These are phyloP conservation scores for Ostrea edulis DNA, from an alignment of 1,140 invertebrate species.

Conservation along the genomic window DNA sequence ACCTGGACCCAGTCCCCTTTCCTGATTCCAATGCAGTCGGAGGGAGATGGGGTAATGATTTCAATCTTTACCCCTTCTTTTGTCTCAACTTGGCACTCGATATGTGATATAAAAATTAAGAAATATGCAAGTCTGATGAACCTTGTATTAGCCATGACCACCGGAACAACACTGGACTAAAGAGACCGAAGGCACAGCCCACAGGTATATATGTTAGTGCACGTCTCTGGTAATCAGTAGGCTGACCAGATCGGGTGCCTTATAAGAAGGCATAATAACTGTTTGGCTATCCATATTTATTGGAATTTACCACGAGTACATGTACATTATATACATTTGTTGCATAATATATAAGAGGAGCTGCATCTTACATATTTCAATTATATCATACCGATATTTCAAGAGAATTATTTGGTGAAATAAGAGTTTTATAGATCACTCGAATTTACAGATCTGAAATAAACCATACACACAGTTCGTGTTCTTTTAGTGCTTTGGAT, in stretches of 20 bases:
- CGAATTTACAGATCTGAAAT: too few relatives aligned
- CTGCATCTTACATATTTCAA: too few relatives aligned
- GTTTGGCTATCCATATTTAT: not conserved
- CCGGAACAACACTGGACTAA: not conserved
- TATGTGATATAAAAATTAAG: not conserved
- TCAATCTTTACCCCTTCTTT: slow-evolving; percentile 19
- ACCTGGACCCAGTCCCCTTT: not conserved
- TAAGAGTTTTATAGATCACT: too few relatives aligned
- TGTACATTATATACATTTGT: too few relatives aligned
- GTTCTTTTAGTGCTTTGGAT: too few relatives aligned
- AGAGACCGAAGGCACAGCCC: too few relatives aligned
- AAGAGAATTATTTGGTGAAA: too few relatives aligned
- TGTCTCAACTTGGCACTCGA: not conserved
- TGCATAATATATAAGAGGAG: too few relatives aligned
- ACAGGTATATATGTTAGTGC: not conserved
- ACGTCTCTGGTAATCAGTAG: not conserved
- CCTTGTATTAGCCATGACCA: not conserved
- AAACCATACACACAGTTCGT: too few relatives aligned
- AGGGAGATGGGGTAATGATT: not conserved
- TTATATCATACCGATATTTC: too few relatives aligned
- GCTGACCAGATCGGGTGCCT: not conserved
- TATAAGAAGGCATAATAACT: not conserved
- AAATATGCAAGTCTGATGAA: not conserved
- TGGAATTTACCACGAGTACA: too few relatives aligned
- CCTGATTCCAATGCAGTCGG: not conserved